Percentiles rank a stretch among this genome's conserved stretches.
Evolutionary conservation across 2,113 vertebrate genomes (phyloP).

Genomic region (Eurypyga helias): DNA sequence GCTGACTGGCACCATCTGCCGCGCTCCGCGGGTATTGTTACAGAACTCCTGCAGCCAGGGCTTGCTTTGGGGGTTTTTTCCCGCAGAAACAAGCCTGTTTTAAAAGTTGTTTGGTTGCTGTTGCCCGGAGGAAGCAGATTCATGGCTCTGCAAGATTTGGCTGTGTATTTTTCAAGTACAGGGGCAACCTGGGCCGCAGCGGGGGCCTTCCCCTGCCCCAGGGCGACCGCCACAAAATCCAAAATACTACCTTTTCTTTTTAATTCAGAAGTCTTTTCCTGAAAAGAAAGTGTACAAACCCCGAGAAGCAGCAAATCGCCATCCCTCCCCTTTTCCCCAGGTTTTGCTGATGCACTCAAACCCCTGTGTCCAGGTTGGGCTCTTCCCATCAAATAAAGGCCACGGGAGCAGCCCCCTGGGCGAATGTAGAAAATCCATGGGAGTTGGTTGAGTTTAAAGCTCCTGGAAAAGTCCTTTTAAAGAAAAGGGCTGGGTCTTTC

Average conservation of each 20-base stretch:
- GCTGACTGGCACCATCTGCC: not conserved
- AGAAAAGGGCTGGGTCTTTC: not conserved
- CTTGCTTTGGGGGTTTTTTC: too few species aligned
- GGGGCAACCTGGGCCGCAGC: rapidly evolving
- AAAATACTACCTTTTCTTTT: not conserved
- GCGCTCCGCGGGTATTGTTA: not conserved
- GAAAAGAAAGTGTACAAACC: not conserved
- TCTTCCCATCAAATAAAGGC: not conserved
- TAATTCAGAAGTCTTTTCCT: not conserved
- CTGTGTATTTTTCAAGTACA: not conserved
- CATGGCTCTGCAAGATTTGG: not conserved
- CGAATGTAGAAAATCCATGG: not conserved
- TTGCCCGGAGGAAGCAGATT: not conserved
- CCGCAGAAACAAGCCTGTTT: not conserved
- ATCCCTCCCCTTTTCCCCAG: not conserved
- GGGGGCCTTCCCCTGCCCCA: not conserved
- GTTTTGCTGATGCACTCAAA: not conserved
- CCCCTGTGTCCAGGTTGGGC: not conserved
- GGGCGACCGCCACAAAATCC: not conserved
- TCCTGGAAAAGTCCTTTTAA: not conserved
- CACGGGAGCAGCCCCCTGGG: rapidly evolving
- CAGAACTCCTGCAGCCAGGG: not conserved
- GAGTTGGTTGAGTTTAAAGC: not conserved
- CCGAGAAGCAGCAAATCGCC: not conserved
- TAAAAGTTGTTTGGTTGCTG: not conserved